Conservation (phyloP, 1,140 invertebrate species). For the Zaprionus inermis region DNA sequence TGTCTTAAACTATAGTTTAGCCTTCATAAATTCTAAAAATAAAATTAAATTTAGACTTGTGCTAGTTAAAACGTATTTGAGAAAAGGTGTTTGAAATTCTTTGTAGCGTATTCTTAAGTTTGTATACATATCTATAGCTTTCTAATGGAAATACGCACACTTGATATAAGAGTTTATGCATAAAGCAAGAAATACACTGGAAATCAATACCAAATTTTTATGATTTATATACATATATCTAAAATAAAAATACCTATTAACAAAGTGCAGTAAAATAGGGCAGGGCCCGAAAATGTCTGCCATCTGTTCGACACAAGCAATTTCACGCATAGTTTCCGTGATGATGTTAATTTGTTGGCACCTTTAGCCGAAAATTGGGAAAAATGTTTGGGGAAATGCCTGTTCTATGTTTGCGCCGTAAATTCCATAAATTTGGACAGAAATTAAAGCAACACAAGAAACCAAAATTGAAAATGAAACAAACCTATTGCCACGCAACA, state of each 20-base stretch:
- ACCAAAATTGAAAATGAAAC: neutral
- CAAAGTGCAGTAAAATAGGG: slow-evolving; percentile 25
- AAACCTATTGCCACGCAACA: slow-evolving; percentile 18
- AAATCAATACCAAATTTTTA: slow-evolving; percentile 56
- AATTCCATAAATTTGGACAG: slow-evolving; percentile 50
- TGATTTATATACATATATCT: neutral
- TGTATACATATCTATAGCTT: slow-evolving; percentile 9
- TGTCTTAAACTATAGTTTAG: neutral
- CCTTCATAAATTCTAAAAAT: slow-evolving; percentile 6
- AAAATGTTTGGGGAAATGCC: slow-evolving; percentile 51
- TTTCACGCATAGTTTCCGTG: slow-evolving; percentile 38
- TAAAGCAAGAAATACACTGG: slow-evolving; percentile 64
- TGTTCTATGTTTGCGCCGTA: slow-evolving; percentile 19
- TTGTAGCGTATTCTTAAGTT: slow-evolving; percentile 24
- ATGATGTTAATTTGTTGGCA: slow-evolving; percentile 47
- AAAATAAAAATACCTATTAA: slow-evolving; percentile 36
- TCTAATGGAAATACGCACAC: neutral
- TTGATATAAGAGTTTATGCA: neutral
- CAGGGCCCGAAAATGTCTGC: slow-evolving; percentile 23
- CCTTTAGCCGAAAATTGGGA: slow-evolving; percentile 22
- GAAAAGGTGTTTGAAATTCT: slow-evolving; percentile 2
- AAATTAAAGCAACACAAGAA: slow-evolving; percentile 36
- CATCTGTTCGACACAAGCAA: slow-evolving; percentile 35
- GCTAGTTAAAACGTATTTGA: slow-evolving; percentile 11
- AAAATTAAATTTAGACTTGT: slow-evolving; percentile 24